These are phyloP conservation scores for Sitobion miscanthi DNA, from an alignment of 1,140 invertebrate species.

Conservation along the genomic window DNA sequence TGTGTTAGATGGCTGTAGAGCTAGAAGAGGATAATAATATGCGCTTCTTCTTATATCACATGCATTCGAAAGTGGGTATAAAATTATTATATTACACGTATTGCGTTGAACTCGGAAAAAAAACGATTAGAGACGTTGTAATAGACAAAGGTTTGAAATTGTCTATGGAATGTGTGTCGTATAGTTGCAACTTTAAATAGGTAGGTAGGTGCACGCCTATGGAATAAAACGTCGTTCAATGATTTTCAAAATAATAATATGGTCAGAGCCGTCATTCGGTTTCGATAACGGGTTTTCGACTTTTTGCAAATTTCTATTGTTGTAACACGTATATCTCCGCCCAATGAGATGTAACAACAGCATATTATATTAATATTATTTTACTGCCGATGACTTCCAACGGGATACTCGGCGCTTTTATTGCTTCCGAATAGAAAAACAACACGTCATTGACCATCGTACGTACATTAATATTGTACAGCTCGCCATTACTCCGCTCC, in stretches of 20 bases:
- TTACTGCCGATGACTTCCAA: not conserved
- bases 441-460: too few species aligned
- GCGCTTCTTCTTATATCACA: too few species aligned
- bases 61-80: not conserved
- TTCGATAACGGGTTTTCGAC: not conserved
- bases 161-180: not conserved
- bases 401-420: too few species aligned
- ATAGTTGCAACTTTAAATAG: not conserved
- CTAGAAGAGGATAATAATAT: too few species aligned
- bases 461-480: too few species aligned
- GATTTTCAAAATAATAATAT: too few species aligned
- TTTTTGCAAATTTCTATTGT: not conserved
- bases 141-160: not conserved
- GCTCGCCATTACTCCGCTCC: too few species aligned
- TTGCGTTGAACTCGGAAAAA: not conserved
- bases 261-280: not conserved
- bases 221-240: not conserved
- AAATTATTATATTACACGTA: not conserved
- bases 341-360: not conserved
- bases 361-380: not conserved
- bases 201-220: not conserved
- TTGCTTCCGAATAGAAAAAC: too few species aligned
- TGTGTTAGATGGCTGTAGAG: too few species aligned
- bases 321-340: too few species aligned
- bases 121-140: not conserved